Evolutionary conservation across 1,140 invertebrate genomes (phyloP).

Genomic region (Drosophila malerkotliana): DNA sequence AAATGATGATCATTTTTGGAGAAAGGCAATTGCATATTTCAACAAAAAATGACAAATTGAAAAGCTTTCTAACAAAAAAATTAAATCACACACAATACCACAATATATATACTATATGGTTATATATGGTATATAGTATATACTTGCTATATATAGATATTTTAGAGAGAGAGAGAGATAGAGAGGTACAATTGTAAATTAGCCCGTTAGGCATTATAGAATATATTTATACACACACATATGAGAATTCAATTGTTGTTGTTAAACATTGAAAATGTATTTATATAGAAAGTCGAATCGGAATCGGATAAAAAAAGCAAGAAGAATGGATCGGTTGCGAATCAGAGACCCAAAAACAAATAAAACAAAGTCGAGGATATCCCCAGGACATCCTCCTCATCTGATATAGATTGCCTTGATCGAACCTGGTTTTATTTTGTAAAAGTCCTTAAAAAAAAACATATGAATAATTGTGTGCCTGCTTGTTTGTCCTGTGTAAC

Average conservation of each 20-base stretch:
- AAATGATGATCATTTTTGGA: background rate
- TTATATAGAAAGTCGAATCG: conserved; percentile 39
- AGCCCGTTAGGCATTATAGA: conserved; percentile 59
- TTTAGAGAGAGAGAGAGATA: conserved; percentile 20
- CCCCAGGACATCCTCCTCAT: conserved; percentile 16
- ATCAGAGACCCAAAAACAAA: background rate
- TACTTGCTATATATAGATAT: conserved; percentile 34
- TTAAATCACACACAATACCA: background rate
- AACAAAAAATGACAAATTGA: conserved; percentile 7
- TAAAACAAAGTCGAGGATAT: background rate
- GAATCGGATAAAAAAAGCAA: background rate
- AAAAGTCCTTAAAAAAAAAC: conserved; percentile 13
- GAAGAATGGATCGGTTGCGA: conserved; percentile 1
- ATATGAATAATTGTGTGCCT: conserved; percentile 20
- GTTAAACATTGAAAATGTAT: conserved; percentile 89
- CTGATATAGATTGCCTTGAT: conserved; percentile 37
- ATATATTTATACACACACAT: conserved; percentile 61
- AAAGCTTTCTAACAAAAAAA: background rate
- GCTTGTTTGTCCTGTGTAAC: conserved; percentile 11
- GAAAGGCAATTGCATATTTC: background rate
- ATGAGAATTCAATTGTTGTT: conserved; percentile 74
- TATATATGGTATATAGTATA: conserved; percentile 7
- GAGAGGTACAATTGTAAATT: conserved; percentile 66
- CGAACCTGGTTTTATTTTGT: conserved; percentile 30
- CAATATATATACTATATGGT: conserved; percentile 1